A percentile compares a stretch with the other conserved stretches of the same genome.
These are phyloP conservation scores for Brachionus asplanchnoidis DNA, from an alignment of 1,140 invertebrate genomes.

Conservation along the genomic window DNA sequence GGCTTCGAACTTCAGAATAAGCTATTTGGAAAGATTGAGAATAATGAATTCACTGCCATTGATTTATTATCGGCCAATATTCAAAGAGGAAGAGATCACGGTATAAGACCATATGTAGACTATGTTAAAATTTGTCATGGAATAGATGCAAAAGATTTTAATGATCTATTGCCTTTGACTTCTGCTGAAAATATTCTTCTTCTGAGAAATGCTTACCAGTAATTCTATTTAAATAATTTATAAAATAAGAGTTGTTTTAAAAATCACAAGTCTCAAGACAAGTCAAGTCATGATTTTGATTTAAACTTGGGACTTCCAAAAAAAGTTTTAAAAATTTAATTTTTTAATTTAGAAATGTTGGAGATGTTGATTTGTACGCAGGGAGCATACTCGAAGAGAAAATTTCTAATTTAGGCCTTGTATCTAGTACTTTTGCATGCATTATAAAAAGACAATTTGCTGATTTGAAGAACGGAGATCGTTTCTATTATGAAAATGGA, in stretches of 20 bases:
- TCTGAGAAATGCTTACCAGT: not conserved
- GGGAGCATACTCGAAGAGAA: constrained; percentile 75
- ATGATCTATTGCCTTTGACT: not conserved
- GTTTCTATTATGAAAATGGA: constrained; percentile 83
- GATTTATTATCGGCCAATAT: constrained; percentile 95
- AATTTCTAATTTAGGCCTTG: constrained; percentile 68
- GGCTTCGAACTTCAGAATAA: constrained; percentile 11
- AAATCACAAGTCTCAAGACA: not conserved
- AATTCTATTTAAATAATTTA: not conserved
- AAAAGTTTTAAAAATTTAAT: too few species aligned
- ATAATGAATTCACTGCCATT: constrained; percentile 54
- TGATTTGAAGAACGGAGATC: constrained; percentile 78
- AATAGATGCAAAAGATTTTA: not conserved
- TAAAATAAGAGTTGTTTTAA: not conserved
- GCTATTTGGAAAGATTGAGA: constrained; percentile 25
- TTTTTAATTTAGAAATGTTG: not conserved
- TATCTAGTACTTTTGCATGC: constrained; percentile 90
- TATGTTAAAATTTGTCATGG: constrained; percentile 59
- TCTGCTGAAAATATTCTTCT: not conserved
- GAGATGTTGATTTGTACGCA: constrained; percentile 46
- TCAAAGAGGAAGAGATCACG: constrained; percentile 88
- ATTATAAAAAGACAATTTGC: constrained; percentile 86
- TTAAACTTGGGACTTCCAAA: too few species aligned
- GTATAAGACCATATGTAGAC: constrained; percentile 79
- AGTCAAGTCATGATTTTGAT: too few species aligned